Evolutionary conservation across 2,888 invertebrate genomes (phyloP).

Genomic region (Gnatocerus cornutus): DNA sequence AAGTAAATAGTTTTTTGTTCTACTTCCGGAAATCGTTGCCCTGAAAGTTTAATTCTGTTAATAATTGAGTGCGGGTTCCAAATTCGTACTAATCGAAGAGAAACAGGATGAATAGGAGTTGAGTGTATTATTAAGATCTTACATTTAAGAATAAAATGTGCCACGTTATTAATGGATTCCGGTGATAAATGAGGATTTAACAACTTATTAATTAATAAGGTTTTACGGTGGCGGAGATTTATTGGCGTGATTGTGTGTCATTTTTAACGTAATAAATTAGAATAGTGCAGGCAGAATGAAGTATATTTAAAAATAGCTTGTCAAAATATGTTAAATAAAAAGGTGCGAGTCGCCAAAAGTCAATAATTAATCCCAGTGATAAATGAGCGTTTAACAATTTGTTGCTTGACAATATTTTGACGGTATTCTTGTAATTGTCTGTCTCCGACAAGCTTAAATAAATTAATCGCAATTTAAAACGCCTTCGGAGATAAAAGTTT

Average conservation of each 20-base stretch:
- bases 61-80: not conserved
- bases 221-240: constrained; percentile 35
- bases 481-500: constrained; percentile 28
- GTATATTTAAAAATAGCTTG: not conserved
- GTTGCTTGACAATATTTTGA: constrained; percentile 4
- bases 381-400: constrained; percentile 1
- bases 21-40: not conserved
- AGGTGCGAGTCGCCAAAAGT: not conserved
- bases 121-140: constrained; percentile 5
- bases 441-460: constrained; percentile 24
- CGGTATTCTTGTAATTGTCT: constrained; percentile 5
- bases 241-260: constrained; percentile 36
- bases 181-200: constrained; percentile 39
- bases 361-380: not conserved
- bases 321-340: not conserved
- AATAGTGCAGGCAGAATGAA: not conserved
- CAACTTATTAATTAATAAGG: constrained; percentile 44
- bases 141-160: constrained; percentile 1
- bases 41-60: constrained; percentile 1
- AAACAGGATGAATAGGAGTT: not conserved
- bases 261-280: constrained; percentile 38
- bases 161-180: constrained; percentile 12
- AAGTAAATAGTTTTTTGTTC: not conserved
- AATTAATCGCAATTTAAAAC: constrained; percentile 26
- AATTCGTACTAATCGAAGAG: not conserved